Evolutionary conservation across 2,113 vertebrate species (phyloP).

Genomic region (Phasianus colchicus): DNA sequence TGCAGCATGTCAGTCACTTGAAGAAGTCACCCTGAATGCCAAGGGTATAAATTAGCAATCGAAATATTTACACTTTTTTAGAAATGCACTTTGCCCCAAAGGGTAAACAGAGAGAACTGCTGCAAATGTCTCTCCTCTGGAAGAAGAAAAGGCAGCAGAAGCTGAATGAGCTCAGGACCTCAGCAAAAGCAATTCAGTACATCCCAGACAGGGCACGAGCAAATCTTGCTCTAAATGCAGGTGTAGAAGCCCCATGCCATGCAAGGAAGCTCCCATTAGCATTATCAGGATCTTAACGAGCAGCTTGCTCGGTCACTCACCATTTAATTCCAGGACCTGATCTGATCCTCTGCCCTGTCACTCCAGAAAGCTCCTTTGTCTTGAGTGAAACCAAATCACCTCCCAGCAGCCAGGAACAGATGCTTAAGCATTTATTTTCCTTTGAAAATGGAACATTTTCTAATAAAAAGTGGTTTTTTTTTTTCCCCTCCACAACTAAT

Average conservation of each 20-base stretch:
- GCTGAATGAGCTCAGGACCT: not conserved
- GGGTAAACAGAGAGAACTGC: constrained; percentile 1
- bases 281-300: not conserved
- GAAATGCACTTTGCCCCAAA: not conserved
- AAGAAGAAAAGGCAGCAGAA: not conserved
- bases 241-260: not conserved
- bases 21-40: constrained; percentile 17
- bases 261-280: not conserved
- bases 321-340: not conserved
- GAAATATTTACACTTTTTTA: constrained; percentile 29
- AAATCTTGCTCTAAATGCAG: not conserved
- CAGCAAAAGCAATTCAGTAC: not conserved
- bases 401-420: not conserved
- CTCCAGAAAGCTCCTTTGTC: not conserved
- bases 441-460: not conserved
- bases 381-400: not conserved
- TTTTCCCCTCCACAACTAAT: not conserved
- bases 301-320: not conserved
- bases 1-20: not conserved
- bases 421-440: not conserved
- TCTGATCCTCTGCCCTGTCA: not conserved
- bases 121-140: not conserved
- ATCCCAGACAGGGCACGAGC: not conserved
- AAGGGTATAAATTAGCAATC: constrained; percentile 9
- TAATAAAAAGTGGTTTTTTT: not conserved